Conservation (phyloP, 2,113 vertebrate genomes). For the Lanius collurio region DNA sequence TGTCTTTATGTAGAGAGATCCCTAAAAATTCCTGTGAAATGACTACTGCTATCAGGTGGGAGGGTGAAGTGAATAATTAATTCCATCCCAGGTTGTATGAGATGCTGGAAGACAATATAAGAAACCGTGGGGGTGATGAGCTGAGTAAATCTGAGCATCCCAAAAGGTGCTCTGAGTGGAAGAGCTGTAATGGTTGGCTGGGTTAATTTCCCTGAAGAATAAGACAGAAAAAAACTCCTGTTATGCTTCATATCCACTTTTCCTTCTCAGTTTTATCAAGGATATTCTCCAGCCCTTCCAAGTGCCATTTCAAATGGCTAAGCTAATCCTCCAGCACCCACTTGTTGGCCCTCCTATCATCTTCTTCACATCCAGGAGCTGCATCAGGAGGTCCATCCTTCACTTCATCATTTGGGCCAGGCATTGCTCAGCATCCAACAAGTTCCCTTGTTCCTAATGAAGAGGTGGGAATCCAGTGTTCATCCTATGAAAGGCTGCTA, state of each 20-base stretch:
- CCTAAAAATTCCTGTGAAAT: background rate
- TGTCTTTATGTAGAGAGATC: background rate
- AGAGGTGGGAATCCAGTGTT: background rate
- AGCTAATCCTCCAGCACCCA: conserved; percentile 38
- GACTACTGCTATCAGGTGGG: background rate
- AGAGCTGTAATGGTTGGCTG: background rate
- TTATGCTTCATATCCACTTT: conserved; percentile 26
- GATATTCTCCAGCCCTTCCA: conserved; percentile 50
- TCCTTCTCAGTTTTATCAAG: conserved; percentile 58
- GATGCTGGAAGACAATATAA: background rate
- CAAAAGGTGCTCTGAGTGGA: background rate
- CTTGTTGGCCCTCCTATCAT: background rate
- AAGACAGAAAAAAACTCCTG: background rate
- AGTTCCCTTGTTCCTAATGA: conserved; percentile 41
- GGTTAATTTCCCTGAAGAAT: background rate
- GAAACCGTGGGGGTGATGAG: background rate
- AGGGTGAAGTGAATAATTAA: background rate
- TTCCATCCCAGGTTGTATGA: background rate
- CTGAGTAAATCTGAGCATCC: background rate
- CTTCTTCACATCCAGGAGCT: background rate
- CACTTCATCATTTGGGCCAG: conserved; percentile 44
- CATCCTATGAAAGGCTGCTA: background rate
- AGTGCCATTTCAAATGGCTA: conserved; percentile 35
- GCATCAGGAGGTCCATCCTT: conserved; percentile 45
- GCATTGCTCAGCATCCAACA: conserved; percentile 35